Conservation (phyloP, 2,888 invertebrate genomes). For the Sialis fuliginosa region DNA sequence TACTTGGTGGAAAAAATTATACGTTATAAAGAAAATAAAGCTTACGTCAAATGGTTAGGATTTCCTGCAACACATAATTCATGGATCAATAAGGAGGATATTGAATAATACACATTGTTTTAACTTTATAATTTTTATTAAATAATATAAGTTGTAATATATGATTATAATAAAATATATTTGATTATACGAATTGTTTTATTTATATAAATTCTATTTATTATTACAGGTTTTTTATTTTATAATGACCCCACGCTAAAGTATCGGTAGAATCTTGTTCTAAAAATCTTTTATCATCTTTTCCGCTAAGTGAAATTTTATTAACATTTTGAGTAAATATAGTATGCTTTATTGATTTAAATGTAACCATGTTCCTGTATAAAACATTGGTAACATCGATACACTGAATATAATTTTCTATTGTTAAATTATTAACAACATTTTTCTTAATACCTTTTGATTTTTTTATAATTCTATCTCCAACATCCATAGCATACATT, state of each 20-base stretch:
- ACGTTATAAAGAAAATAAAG: conserved; percentile 10
- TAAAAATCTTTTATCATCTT: conserved; percentile 4
- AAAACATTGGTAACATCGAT: neutral
- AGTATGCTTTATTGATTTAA: neutral
- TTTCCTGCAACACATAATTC: conserved; percentile 14
- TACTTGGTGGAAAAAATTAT: conserved; percentile 15
- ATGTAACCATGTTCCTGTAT: neutral
- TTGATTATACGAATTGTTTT: no score
- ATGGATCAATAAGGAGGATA: conserved; percentile 9
- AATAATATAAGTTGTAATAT: no score
- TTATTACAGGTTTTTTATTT: neutral
- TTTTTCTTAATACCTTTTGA: neutral
- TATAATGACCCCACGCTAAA: conserved; percentile 3
- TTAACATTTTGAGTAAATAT: conserved; percentile 3
- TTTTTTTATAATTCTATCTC: neutral
- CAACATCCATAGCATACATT: conserved; percentile 4
- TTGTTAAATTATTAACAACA: neutral
- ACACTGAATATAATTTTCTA: no score
- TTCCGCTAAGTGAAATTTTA: conserved; percentile 2
- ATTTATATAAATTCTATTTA: no score
- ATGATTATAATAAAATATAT: no score
- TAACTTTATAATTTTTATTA: conserved; percentile 1
- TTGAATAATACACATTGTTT: conserved; percentile 2
- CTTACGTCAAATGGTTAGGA: conserved; percentile 14
- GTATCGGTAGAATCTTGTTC: conserved; percentile 1